A percentile compares a stretch with the other conserved stretches of the same genome.
These are phyloP conservation scores for Antidorcas marsupialis DNA, from an alignment of 2,113 vertebrate species.

Conservation along the genomic window DNA sequence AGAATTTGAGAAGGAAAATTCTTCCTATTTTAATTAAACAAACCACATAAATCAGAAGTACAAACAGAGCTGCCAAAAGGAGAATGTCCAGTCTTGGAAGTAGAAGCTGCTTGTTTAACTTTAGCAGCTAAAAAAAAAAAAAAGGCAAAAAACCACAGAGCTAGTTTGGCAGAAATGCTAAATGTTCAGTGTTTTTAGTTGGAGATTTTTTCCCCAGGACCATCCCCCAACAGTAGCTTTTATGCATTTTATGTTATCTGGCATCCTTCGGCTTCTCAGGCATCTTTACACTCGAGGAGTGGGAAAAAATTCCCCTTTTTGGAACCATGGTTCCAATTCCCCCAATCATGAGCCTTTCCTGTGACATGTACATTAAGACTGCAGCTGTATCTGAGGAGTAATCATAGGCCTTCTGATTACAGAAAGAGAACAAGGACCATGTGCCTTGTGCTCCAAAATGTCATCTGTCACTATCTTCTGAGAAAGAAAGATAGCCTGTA, in stretches of 20 bases:
- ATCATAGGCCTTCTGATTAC: neutral
- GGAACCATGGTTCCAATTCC: neutral
- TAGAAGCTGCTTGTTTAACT: neutral
- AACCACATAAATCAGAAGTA: constrained; percentile 24
- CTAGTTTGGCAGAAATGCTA: neutral
- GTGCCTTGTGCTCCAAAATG: neutral
- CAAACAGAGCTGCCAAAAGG: constrained; percentile 18
- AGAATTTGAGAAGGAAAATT: constrained; percentile 1
- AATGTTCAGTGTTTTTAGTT: neutral
- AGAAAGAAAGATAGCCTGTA: neutral
- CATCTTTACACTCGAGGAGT: neutral
- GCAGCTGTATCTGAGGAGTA: neutral
- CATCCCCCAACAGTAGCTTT: neutral
- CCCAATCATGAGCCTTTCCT: neutral
- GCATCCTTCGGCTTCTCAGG: neutral
- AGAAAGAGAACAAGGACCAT: neutral
- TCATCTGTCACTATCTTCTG: neutral
- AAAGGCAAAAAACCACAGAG: neutral
- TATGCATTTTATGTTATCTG: neutral
- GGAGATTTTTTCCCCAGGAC: neutral
- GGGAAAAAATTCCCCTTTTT: neutral
- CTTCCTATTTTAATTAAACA: constrained; percentile 45
- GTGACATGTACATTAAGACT: neutral
- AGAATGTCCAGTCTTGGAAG: neutral
- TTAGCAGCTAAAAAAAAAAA: neutral